phyloP scores from a whole-genome alignment of 2,113 vertebrate genomes.

The Halcyon malimbica region DNA sequence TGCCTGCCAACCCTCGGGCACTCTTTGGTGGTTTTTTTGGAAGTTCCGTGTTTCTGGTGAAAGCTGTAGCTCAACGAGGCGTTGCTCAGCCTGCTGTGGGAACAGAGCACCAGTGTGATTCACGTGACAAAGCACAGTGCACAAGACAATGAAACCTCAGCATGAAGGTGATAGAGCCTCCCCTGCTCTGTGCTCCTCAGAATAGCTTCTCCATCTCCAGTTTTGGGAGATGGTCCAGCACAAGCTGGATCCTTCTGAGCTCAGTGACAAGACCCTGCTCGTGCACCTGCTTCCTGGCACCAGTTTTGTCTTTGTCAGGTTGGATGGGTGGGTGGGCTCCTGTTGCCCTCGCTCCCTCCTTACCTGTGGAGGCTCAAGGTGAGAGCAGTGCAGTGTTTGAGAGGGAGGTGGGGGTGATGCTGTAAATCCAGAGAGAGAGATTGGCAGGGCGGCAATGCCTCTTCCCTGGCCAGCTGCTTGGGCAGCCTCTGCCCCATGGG shows the following conservation, averaged over 20 bases:
- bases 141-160: rapidly evolving
- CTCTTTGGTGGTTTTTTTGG: not conserved
- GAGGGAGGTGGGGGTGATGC: not conserved
- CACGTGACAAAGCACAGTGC: rapidly evolving
- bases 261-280: rapidly evolving
- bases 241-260: not conserved
- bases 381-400: rapidly evolving
- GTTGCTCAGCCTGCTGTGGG: rapidly evolving
- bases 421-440: not conserved
- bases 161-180: not conserved
- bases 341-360: rapidly evolving
- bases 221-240: not conserved
- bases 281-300: too few relatives aligned
- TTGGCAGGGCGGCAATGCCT: not conserved
- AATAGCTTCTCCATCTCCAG: rapidly evolving
- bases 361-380: rapidly evolving
- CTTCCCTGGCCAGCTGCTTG: rapidly evolving
- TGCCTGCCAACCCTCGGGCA: not conserved
- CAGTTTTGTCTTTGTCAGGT: not conserved
- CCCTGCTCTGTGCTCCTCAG: rapidly evolving
- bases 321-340: not conserved
- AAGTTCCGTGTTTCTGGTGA: not conserved
- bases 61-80: rapidly evolving
- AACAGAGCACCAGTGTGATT: rapidly evolving
- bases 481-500: not conserved